Base-by-base conservation (phyloP, 2,113 vertebrate species). In the Pleuronectes platessa region DNA sequence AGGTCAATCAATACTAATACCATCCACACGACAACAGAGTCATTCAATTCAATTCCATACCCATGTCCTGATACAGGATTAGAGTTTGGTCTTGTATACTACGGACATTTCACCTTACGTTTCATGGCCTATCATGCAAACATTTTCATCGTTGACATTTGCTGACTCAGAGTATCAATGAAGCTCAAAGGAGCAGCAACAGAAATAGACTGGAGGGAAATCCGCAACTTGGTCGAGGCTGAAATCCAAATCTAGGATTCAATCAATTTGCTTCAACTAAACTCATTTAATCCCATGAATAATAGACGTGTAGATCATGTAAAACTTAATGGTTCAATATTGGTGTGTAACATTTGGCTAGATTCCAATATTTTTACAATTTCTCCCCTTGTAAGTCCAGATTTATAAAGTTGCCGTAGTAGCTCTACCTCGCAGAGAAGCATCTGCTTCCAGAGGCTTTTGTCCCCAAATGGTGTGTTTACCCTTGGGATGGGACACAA, bases 401-500 rank as follows among this genome's bases (percentile, higher is more conserved):
- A 55, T 42, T 58, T 66, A 35, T 61, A 20, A 70, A 87, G 83
- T 82, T 89, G 68, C 51, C 76, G 71, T 42, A 26, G 47, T 61
- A 79, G 83, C 77, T 80, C 70, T 80, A 80, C 63, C 61, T 82
- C 51, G 3, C 67, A 83, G 55, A 66, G 51, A 68, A 78, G 87
- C 86, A 89, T 90, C 86, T 91, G 91, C 81, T 89, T 80, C 27
- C 47, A 59, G 55, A 60, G 10, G 11, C 54, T 42, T 56, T 68
- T 12, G 60, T 69, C 37, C 69, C 64, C 77, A 88, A 88, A 87
- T 68, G 79, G 58, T 83, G 51, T 81, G 85, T 86, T 91, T 88
- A 87, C 91, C 88, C 90, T 87, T 85, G 91, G 90, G 91, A 92
- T 59, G 55, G 85, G 78, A 81, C 77, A 89, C 89, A 89, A 84